phyloP scores from a whole-genome alignment of 1,140 invertebrate genomes.

The Lutraria rhynchaena region DNA sequence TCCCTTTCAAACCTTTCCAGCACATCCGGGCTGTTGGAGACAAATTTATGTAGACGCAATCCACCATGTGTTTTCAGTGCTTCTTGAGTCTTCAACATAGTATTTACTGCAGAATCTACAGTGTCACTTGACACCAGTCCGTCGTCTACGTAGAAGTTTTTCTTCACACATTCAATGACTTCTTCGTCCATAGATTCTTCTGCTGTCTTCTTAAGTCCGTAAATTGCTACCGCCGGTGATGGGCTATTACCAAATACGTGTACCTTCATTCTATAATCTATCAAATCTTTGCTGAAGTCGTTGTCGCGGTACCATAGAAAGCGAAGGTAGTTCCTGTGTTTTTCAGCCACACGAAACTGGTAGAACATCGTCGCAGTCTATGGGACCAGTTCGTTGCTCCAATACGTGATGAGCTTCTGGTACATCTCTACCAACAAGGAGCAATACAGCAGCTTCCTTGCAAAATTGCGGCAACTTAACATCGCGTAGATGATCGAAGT shows the following conservation, averaged over 20 bases:
- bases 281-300: slow-evolving; percentile 10
- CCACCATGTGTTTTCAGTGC: too few species aligned
- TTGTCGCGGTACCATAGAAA: slow-evolving; percentile 55
- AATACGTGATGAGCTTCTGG: slow-evolving; percentile 49
- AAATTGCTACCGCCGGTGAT: slow-evolving; percentile 47
- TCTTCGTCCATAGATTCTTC: too few species aligned
- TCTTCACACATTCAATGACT: too few species aligned
- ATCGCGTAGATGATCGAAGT: slow-evolving; percentile 40
- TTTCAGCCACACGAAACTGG: slow-evolving; percentile 1
- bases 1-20: background rate
- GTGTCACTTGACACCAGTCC: too few species aligned
- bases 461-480: slow-evolving; percentile 23
- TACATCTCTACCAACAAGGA: slow-evolving; percentile 56
- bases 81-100: background rate
- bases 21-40: too few species aligned
- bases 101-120: too few species aligned
- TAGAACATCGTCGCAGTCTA: slow-evolving; percentile 11
- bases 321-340: background rate
- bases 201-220: slow-evolving; percentile 23
- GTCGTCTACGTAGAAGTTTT: too few species aligned
- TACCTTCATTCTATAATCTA: slow-evolving; percentile 56
- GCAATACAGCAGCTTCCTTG: slow-evolving; percentile 21
- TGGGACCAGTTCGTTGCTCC: slow-evolving; percentile 39
- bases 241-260: slow-evolving; percentile 51
- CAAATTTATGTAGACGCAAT: too few species aligned